A percentile compares a stretch with the other conserved stretches of the same genome.
These are phyloP conservation scores for Heliothis peltigera DNA, from an alignment of 2,888 invertebrate species.

Conservation along the genomic window DNA sequence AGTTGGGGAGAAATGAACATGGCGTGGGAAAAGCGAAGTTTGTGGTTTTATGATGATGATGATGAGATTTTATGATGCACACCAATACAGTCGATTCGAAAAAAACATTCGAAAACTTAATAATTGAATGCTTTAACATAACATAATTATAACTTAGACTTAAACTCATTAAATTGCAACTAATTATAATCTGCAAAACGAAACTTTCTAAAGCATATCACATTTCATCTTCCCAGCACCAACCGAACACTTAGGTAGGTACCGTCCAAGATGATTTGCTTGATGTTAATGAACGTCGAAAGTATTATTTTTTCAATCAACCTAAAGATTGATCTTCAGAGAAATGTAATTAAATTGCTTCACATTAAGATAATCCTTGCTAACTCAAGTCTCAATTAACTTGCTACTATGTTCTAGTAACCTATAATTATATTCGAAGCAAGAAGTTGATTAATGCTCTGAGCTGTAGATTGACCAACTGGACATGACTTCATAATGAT, in stretches of 20 bases:
- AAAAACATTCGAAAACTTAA: too few species aligned
- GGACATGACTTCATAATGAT: slow-evolving; percentile 12
- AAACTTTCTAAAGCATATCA: too few species aligned
- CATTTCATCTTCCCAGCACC: too few species aligned
- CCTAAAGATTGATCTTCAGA: slow-evolving; percentile 8
- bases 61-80: too few species aligned
- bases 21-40: neutral
- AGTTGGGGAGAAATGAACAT: slow-evolving; percentile 36
- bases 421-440: slow-evolving; percentile 20
- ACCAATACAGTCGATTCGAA: too few species aligned
- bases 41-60: too few species aligned
- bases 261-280: neutral
- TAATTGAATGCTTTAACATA: too few species aligned
- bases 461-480: neutral
- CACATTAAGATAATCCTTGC: slow-evolving; percentile 19
- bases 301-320: neutral
- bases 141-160: too few species aligned
- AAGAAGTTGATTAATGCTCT: slow-evolving; percentile 42
- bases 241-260: too few species aligned
- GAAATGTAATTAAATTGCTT: slow-evolving; percentile 15
- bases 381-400: slow-evolving; percentile 14
- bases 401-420: slow-evolving; percentile 5
- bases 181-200: too few species aligned
- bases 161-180: too few species aligned
- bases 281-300: neutral